A percentile compares a stretch with the other conserved stretches of the same genome.
Evolutionary conservation across 1,140 invertebrate genomes (phyloP).

Genomic region (Centruroides sculpturatus): DNA sequence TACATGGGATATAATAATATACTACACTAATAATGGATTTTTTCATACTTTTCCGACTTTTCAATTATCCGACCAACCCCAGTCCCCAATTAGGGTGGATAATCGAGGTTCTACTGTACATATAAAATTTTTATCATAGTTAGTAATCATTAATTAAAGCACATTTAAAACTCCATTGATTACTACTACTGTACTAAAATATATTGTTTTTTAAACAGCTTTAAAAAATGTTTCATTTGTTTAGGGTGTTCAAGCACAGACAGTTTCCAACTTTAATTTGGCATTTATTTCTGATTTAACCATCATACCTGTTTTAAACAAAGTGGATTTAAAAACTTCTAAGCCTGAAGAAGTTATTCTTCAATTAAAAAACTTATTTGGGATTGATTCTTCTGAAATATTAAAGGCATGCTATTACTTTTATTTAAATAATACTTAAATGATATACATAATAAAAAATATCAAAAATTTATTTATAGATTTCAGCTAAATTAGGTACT

Average conservation of each 20-base stretch:
- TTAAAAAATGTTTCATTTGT: constrained; percentile 4
- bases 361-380: constrained; percentile 73
- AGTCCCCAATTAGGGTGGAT: too few relatives aligned
- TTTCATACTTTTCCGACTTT: too few relatives aligned
- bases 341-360: constrained; percentile 60
- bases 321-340: constrained; percentile 87
- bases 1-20: too few relatives aligned
- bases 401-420: constrained; percentile 36
- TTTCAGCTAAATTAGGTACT: constrained; percentile 75
- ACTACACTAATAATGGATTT: too few relatives aligned
- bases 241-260: constrained; percentile 86
- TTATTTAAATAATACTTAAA: not conserved
- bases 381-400: constrained; percentile 52
- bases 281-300: constrained; percentile 65
- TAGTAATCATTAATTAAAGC: too few relatives aligned
- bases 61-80: too few relatives aligned
- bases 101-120: too few relatives aligned
- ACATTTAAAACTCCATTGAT: too few relatives aligned
- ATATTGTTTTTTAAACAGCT: too few relatives aligned
- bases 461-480: constrained; percentile 36
- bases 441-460: not conserved
- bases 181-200: too few relatives aligned
- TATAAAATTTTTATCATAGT: too few relatives aligned
- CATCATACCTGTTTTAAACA: constrained; percentile 90
- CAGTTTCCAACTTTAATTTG: constrained; percentile 89